A percentile compares a stretch with the other conserved stretches of the same genome.
phyloP scores from a whole-genome alignment of 2,113 vertebrate species.

The Hyla sarda region DNA sequence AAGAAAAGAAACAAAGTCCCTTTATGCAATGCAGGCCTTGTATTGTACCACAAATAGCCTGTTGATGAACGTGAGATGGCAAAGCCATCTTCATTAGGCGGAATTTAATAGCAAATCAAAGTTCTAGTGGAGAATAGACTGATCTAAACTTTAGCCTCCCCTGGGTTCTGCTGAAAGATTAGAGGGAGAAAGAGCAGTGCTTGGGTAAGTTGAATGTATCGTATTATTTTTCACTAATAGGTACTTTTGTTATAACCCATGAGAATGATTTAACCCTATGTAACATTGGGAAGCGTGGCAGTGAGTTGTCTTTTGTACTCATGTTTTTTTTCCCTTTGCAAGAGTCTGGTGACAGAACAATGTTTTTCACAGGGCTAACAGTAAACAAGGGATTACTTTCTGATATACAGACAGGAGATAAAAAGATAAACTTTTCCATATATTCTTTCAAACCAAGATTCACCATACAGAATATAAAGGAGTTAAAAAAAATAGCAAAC shows the following conservation, averaged over 20 bases:
- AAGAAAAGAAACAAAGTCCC: constrained; percentile 84
- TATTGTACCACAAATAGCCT: constrained; percentile 80
- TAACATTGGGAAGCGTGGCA: constrained; percentile 60
- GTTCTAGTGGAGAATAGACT: constrained; percentile 92
- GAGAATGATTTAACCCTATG: constrained; percentile 79
- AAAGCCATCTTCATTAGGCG: constrained; percentile 90
- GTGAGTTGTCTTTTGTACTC: constrained; percentile 46
- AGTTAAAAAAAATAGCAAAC: background rate
- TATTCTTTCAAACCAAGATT: background rate
- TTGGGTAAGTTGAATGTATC: constrained; percentile 93
- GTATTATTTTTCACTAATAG: constrained; percentile 94
- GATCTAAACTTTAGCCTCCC: constrained; percentile 97
- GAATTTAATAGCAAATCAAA: constrained; percentile 99
- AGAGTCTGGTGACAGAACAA: constrained; percentile 8
- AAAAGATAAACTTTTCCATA: constrained; percentile 4
- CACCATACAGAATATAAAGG: background rate
- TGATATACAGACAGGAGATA: constrained; percentile 1
- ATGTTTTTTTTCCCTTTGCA: constrained; percentile 25
- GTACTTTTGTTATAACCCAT: constrained; percentile 74
- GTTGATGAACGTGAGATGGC: constrained; percentile 87
- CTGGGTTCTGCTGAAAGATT: constrained; percentile 98
- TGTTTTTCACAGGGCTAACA: constrained; percentile 13
- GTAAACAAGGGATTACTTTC: constrained; percentile 26
- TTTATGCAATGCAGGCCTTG: constrained; percentile 78
- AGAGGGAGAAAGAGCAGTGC: constrained; percentile 91